Evolutionary conservation across 1,140 invertebrate genomes (phyloP).

Genomic region (Thereuonema tuberculata): DNA sequence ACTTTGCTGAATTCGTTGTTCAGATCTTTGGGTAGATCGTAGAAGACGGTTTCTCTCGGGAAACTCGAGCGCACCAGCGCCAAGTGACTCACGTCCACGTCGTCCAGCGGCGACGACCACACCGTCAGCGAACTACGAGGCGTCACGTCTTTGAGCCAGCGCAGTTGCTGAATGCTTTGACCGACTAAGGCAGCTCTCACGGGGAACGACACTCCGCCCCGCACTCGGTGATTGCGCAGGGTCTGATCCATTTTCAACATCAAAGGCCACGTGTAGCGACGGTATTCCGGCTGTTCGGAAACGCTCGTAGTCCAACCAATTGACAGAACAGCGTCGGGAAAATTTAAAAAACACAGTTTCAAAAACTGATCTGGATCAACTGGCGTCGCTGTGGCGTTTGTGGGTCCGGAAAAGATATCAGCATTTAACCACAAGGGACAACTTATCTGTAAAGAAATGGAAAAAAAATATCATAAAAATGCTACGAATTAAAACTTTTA

Average conservation of each 20-base stretch:
- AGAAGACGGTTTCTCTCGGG: background rate
- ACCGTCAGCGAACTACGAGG: background rate
- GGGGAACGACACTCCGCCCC: conserved; percentile 61
- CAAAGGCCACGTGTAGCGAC: conserved; percentile 49
- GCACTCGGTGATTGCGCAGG: conserved; percentile 40
- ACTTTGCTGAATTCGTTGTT: background rate
- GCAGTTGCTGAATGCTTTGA: conserved; percentile 35
- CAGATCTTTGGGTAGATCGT: background rate
- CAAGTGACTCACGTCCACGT: background rate
- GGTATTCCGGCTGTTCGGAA: conserved; percentile 29
- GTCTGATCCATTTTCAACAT: conserved; percentile 55
- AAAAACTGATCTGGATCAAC: conserved; percentile 55
- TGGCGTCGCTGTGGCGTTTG: conserved; percentile 41
- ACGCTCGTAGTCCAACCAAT: conserved; percentile 74
- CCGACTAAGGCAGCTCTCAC: conserved; percentile 57
- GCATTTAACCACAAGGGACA: conserved; percentile 79
- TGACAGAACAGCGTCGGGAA: conserved; percentile 54
- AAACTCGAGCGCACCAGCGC: background rate
- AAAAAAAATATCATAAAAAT: background rate
- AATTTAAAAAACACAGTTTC: conserved; percentile 37
- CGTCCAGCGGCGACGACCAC: background rate
- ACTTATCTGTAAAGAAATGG: conserved; percentile 37
- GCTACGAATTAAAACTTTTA: conserved; percentile 32
- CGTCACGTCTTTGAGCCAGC: background rate
- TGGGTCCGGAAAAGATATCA: conserved; percentile 66